Evolutionary conservation across 2,797 vertebrate species (phyloP).

Genomic region (Crocidura indochinensis): DNA sequence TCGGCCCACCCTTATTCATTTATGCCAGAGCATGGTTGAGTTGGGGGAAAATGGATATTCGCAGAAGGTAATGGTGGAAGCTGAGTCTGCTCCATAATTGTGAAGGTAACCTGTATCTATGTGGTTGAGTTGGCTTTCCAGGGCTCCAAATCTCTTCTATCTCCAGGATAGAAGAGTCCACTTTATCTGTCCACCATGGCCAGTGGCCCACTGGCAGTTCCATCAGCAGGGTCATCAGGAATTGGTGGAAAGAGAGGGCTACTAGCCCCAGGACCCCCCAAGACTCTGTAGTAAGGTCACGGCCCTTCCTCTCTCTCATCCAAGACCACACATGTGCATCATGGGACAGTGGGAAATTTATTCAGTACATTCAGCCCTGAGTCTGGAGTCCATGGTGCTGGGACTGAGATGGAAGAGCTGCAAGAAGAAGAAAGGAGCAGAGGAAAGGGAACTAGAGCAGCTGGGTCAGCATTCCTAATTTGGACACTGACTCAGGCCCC

Average conservation of each 20-base stretch:
- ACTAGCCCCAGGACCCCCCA: not conserved
- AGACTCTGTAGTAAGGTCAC: not conserved
- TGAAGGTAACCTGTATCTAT: not conserved
- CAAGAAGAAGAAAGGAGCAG: slow-evolving; percentile 17
- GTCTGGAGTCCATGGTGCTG: not conserved
- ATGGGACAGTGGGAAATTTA: not conserved
- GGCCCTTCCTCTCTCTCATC: not conserved
- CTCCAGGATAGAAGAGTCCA: not conserved
- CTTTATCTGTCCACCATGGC: not conserved
- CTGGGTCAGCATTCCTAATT: slow-evolving; percentile 76
- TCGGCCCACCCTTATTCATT: not conserved
- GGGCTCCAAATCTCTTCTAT: not conserved
- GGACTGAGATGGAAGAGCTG: not conserved
- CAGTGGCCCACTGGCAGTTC: not conserved
- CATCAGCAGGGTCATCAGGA: not conserved
- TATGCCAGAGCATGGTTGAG: not conserved
- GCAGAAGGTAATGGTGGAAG: not conserved
- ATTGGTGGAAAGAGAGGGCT: not conserved
- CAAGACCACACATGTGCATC: rapidly evolving
- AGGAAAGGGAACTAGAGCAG: slow-evolving; percentile 50
- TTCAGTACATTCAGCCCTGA: slow-evolving; percentile 39
- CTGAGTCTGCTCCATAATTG: not conserved
- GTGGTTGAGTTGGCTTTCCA: not conserved
- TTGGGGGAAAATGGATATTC: not conserved
- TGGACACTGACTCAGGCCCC: slow-evolving; percentile 76